Evolutionary conservation across 2,888 invertebrate genomes (phyloP).

Genomic region (Microplitis manilae): DNA sequence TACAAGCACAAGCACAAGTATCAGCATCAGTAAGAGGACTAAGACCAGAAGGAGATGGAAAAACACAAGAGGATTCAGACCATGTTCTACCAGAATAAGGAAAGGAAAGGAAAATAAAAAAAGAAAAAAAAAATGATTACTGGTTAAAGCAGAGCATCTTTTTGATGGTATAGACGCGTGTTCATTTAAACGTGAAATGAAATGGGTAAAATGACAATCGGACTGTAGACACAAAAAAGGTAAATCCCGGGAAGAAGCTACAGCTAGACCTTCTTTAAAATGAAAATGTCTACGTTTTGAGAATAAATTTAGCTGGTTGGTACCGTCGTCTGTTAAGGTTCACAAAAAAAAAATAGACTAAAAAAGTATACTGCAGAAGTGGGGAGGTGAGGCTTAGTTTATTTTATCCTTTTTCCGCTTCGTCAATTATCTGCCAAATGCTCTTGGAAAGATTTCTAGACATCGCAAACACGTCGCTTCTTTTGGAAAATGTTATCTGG

Average conservation of each 20-base stretch:
- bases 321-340: neutral
- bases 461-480: neutral
- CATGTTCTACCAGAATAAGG: constrained; percentile 19
- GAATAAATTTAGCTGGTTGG: neutral
- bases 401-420: constrained; percentile 61
- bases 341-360: constrained; percentile 11
- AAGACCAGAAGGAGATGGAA: neutral
- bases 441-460: constrained; percentile 4
- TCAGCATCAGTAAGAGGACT: constrained; percentile 1
- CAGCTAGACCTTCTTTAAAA: neutral
- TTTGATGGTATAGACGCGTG: neutral
- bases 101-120: constrained; percentile 40
- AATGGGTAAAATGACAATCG: constrained; percentile 1
- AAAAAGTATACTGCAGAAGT: constrained; percentile 48
- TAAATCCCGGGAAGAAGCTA: neutral
- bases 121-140: constrained; percentile 37
- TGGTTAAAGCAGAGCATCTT: neutral
- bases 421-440: constrained; percentile 47
- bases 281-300: neutral
- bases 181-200: constrained; percentile 1
- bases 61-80: neutral
- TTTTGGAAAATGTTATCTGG: neutral
- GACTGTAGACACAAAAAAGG: neutral
- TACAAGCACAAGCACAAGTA: too few species aligned
- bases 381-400: constrained; percentile 19